Conservation (phyloP, 2,888 invertebrate species). For the Clusia tigrina region DNA sequence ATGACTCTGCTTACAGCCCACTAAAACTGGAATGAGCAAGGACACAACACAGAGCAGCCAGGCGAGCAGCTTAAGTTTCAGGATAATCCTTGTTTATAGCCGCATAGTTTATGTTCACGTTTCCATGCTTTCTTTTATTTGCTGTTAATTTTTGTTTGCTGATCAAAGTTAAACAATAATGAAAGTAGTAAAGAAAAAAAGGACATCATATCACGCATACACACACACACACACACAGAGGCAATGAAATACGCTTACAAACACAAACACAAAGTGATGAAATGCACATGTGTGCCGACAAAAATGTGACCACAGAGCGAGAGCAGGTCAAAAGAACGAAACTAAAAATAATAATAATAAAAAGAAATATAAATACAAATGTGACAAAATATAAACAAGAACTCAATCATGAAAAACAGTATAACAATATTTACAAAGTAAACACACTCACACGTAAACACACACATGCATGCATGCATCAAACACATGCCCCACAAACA, state of each 20-base stretch:
- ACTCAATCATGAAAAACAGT: background rate
- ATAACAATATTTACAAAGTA: conserved; percentile 20
- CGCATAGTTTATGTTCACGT: too few relatives aligned
- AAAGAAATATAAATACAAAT: background rate
- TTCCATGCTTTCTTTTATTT: too few relatives aligned
- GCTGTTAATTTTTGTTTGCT: too few relatives aligned
- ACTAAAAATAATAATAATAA: background rate
- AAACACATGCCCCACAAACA: background rate
- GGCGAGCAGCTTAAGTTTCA: too few relatives aligned
- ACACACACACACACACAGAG: background rate
- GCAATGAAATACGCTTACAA: conserved; percentile 9
- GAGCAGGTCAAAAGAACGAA: too few relatives aligned
- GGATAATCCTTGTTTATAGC: too few relatives aligned
- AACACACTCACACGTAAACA: background rate
- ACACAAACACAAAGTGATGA: background rate
- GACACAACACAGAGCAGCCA: too few relatives aligned
- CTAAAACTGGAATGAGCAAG: too few relatives aligned
- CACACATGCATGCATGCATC: background rate
- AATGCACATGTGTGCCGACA: background rate
- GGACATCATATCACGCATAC: too few relatives aligned
- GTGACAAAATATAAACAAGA: conserved; percentile 2
- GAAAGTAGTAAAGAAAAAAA: background rate
- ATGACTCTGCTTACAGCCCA: too few relatives aligned
- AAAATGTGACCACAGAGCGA: too few relatives aligned
- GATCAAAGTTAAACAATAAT: conserved; percentile 6